Evolutionary conservation across 2,888 invertebrate genomes (phyloP), one percentile per base, ranked within the genome.

Genomic region (Nebria brevicollis): DNA sequence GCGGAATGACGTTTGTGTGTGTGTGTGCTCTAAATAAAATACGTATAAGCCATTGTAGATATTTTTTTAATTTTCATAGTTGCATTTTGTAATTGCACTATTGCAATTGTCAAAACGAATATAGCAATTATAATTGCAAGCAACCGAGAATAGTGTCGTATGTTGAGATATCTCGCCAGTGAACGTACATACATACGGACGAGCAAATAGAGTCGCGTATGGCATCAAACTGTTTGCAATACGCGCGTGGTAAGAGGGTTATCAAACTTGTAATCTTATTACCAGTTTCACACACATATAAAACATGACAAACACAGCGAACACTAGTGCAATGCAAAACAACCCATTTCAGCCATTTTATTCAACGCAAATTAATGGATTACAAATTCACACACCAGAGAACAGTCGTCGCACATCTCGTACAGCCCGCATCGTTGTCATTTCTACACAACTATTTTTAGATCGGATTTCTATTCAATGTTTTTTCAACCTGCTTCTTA

Each of bases 221-320:
- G 26, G 70, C 70, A 25, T 34, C 11, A 11, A 15, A 25, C 2
- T 70, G 25, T 34, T 2, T 25, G 70, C 70, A 20, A 70, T 70
- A 25, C 70, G 34, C 25, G 6, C 70, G 70, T 20, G 70, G 11
- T 20, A 70, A 70, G 20, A n/a, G 70, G 70, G 70, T 70, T 70
- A 70, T 70, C 15, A 20, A 70, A 70, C 20, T 70, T 70, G 70
- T 70, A 70, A 70, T 70, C 20, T 15, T 20, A 70, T 70, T 70
- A 20, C 70, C 25, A 70, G 70, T 70, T 20, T 70, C 6, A 70
- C 20, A 34, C 70, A 8, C 25, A 70, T 70, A 13, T 25, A 25
- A 70, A n/a, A 25, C 20, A 15, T 25, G 34, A 70, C 20, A 70
- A 20, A 70, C 70, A 25, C 34, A 54, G 8, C 54, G 54, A 54